Conservation (phyloP, 2,797 vertebrate genomes). For the Sorex maritimensis region DNA sequence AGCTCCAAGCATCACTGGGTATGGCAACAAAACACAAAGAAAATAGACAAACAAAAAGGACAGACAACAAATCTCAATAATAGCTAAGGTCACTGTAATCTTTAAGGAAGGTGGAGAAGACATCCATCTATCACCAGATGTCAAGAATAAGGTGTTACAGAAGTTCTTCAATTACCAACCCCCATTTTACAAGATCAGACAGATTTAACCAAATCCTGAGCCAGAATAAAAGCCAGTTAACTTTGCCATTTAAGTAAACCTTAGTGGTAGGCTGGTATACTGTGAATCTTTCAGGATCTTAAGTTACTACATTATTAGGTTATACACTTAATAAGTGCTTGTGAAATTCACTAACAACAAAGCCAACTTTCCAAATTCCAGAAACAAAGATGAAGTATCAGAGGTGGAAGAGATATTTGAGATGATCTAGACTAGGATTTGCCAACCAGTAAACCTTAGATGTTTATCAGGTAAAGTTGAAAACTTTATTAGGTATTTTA, state of each 20-base stretch:
- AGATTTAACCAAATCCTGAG: slow-evolving; percentile 36
- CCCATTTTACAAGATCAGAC: slow-evolving; percentile 33
- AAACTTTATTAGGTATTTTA: not conserved
- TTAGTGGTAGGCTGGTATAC: not conserved
- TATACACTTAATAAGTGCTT: not conserved
- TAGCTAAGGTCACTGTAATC: too few species aligned
- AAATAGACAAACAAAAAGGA: too few species aligned
- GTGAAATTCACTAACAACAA: slow-evolving; percentile 53
- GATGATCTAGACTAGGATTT: not conserved
- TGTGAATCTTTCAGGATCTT: not conserved
- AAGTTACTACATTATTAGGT: not conserved
- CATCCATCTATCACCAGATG: not conserved
- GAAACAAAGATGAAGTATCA: not conserved
- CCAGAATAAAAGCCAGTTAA: slow-evolving; percentile 31
- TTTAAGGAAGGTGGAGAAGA: too few species aligned
- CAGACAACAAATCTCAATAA: too few species aligned
- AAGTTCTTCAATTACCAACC: not conserved
- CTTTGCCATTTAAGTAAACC: not conserved
- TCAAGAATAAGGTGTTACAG: not conserved
- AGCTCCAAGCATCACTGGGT: too few species aligned
- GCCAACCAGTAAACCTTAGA: slow-evolving; percentile 19
- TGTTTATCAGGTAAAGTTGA: not conserved
- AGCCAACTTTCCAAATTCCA: not conserved
- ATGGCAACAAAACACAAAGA: too few species aligned
- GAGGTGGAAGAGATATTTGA: not conserved